Percentiles rank a stretch among this genome's conserved stretches.
These are phyloP conservation scores for Heliconius ismenius DNA, from an alignment of 2,888 invertebrate species.

Conservation along the genomic window DNA sequence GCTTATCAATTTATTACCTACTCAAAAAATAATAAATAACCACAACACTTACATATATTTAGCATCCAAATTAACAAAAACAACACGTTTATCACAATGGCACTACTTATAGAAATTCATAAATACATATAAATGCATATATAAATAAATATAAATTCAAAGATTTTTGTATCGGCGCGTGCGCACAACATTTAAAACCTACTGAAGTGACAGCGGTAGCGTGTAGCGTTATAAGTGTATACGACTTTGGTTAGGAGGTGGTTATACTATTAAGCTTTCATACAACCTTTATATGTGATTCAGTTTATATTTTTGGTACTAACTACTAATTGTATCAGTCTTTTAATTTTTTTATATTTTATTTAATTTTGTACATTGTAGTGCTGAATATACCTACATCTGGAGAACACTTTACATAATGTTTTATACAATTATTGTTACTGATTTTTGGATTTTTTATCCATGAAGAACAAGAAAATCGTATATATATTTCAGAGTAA, in stretches of 20 bases:
- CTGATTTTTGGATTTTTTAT: too few species aligned
- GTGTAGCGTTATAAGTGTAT: conserved; percentile 10
- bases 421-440: too few species aligned
- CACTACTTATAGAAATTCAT: not conserved
- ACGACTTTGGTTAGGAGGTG: conserved; percentile 16
- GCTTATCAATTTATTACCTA: too few species aligned
- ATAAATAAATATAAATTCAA: not conserved
- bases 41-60: conserved; percentile 14
- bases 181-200: not conserved
- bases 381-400: too few species aligned
- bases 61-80: conserved; percentile 9
- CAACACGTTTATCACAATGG: conserved; percentile 5
- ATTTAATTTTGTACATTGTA: too few species aligned
- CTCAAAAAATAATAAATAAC: not conserved
- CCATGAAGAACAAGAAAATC: too few species aligned
- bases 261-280: not conserved
- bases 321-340: too few species aligned
- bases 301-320: not conserved
- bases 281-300: not conserved
- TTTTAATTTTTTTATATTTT: too few species aligned
- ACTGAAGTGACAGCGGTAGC: conserved; percentile 14
- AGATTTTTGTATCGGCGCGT: not conserved
- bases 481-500: too few species aligned
- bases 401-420: too few species aligned
- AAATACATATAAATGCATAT: not conserved